Percentiles rank a stretch among this genome's conserved stretches.
These are phyloP conservation scores for Sarcophaga variegata DNA, from an alignment of 2,888 invertebrate species.

Conservation along the genomic window DNA sequence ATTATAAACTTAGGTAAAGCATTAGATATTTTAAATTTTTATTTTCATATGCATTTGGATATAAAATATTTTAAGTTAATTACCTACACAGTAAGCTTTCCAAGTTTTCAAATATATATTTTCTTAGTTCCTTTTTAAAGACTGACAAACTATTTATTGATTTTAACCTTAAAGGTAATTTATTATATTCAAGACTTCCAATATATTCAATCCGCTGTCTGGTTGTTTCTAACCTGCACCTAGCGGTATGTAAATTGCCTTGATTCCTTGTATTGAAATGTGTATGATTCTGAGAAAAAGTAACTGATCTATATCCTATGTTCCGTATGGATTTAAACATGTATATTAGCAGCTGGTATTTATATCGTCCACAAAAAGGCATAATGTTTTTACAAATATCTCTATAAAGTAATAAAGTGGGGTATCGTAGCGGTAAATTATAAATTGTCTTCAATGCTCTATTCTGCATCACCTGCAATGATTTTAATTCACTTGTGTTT, in stretches of 20 bases:
- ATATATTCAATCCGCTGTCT: conserved; percentile 2
- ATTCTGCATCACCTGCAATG: neutral
- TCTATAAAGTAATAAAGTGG: neutral
- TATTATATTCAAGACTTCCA: conserved; percentile 7
- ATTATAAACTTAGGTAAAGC: no score
- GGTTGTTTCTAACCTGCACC: conserved; percentile 1
- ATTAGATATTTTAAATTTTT: no score
- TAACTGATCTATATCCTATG: neutral
- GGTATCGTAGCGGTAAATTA: neutral
- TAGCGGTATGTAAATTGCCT: neutral
- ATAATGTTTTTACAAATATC: neutral
- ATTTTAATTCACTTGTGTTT: neutral
- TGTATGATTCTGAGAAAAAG: neutral
- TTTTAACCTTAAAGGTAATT: conserved; percentile 8
- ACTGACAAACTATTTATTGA: conserved; percentile 1
- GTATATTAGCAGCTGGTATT: neutral
- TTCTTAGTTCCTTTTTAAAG: neutral
- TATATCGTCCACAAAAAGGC: neutral
- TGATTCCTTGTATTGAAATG: neutral
- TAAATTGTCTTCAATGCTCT: neutral
- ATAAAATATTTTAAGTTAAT: neutral
- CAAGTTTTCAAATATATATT: neutral
- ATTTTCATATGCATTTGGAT: no score
- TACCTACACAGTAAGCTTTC: neutral
- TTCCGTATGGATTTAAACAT: neutral